Base-by-base conservation (phyloP, 1,140 invertebrate species). In the Drosophila oshimai region DNA sequence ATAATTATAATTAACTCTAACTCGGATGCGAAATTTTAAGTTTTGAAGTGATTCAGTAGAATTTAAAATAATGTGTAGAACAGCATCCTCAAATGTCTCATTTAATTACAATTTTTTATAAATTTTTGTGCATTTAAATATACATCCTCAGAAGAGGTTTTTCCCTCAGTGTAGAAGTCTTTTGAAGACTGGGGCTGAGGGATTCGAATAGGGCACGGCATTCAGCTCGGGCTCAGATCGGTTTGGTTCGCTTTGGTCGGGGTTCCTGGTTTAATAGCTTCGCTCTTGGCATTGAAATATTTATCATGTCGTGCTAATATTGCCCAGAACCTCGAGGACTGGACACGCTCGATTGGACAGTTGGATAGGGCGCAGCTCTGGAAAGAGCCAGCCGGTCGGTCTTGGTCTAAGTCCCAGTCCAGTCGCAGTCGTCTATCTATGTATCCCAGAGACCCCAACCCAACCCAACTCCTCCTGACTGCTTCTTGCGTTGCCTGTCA, bases 271-370 rank as follows among this genome's bases (percentile, higher is more conserved):
- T 58, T 77, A 77, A 77, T 77, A 77, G 74, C 74, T 76, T 77
- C 61, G 74, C 74, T 76, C 74, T 77, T 77, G 74, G 74, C 74
- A 77, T 77, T 77, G 74, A 77, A 77, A 77, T 77, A 77, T 77
- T 71, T 76, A 77, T 74, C 71, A 74, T 74, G 71, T 67, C 71
- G 70, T 74, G 69, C 62, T 65, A 65, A 65, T 65, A 65, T 65
- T 65, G 62, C 36, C 50, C 49, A 49, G 42, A 73, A 72, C 46
- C 54, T 53, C 37, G 73, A 74, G 71, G 61, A 75, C 41, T 74
- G 49, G 65, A 64, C 50, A 74, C 71, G 69, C 69, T 73, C 68
- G 57, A 74, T 73, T 74, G 70, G 70, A 68, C 72, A 70, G 55
- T 41, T 41, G 61, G 61, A 65, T 65, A 65, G 61, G 58, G 60